Evolutionary conservation across 2,888 invertebrate genomes (phyloP), one percentile per base, ranked within the genome.

Genomic region (Drosophila neonasuta): DNA sequence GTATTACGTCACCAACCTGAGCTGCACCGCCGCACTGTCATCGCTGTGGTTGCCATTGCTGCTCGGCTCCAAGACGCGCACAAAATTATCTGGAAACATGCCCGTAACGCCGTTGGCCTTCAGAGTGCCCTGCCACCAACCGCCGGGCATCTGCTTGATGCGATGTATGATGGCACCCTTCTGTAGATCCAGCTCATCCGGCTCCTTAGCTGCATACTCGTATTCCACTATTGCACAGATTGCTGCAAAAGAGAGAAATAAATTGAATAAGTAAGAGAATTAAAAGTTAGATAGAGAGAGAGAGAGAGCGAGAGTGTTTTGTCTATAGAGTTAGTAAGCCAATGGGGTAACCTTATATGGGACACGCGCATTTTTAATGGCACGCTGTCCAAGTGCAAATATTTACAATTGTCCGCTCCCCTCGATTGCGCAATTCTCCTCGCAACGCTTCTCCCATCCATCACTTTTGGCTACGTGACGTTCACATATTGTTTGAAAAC

Each of bases 1-100:
- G 46, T 9, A 59, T 75, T 61, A 57, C 72, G 73, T 74, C 68
- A 80, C 86, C 45, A 52, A 84, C 84, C 84, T 84, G 71, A 84
- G 59, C 67, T 87, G 87, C 49, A 84, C 83, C 24, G 58, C 59
- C 41, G 71, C 76, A 57, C 71, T 76, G 64, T 82, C 83, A 50
- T 85, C 87, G 17, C 82, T 86, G 60, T 72, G 80, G 45, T 77
- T 77, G 62, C 80, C 84, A 50, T 79, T 85, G 68, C 69, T 81
- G 65, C 56, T 80, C 56, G 86, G 74, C 62, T 92, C 91, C 59
- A 94, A 88, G 74, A 95, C 91, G 79, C 94, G 94, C 17, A 97
- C 97, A 92, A 97, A 97, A 91, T 97, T 97, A 90, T 97, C 97
- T 3, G 97, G 97, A 91, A 98, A 98, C 93, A 97, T 94, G 84